Evolutionary conservation across 2,113 vertebrate genomes (phyloP).

Genomic region (Anguilla japonica): DNA sequence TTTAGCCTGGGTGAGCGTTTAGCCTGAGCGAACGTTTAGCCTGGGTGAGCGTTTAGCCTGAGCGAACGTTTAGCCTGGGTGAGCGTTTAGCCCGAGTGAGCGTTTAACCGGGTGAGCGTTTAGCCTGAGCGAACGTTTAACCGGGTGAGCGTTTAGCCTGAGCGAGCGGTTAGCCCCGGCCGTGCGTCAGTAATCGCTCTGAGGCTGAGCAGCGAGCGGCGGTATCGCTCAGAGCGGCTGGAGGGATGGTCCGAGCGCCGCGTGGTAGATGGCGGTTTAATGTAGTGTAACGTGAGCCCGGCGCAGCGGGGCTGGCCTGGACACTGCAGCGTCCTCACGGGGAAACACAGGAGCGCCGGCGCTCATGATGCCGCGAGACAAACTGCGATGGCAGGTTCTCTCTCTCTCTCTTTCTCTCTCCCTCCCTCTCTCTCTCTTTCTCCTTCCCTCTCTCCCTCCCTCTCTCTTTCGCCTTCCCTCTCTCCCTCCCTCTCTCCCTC

Average conservation of each 20-base stretch:
- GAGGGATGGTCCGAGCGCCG: not conserved
- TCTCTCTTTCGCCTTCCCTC: not conserved
- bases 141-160: no score
- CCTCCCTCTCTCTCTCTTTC: not conserved
- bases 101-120: no score
- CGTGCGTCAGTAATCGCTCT: not conserved
- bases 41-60: no score
- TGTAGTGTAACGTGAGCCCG: not conserved
- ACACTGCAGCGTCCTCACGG: not conserved
- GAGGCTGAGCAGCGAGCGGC: not conserved
- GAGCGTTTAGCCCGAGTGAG: no score
- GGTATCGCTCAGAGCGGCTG: not conserved
- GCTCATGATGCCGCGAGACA: no score
- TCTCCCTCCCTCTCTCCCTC: not conserved
- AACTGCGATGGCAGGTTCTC: not conserved
- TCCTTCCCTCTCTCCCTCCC: not conserved
- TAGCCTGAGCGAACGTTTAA: no score
- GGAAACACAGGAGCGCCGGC: not conserved
- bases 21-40: no score
- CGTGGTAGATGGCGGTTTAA: not conserved
- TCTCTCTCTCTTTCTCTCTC: no score
- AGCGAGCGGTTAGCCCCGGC: not conserved
- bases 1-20: no score
- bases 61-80: no score
- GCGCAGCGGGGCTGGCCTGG: not conserved